phyloP scores from a whole-genome alignment of 2,797 vertebrate genomes.

The Remorina albescens region DNA sequence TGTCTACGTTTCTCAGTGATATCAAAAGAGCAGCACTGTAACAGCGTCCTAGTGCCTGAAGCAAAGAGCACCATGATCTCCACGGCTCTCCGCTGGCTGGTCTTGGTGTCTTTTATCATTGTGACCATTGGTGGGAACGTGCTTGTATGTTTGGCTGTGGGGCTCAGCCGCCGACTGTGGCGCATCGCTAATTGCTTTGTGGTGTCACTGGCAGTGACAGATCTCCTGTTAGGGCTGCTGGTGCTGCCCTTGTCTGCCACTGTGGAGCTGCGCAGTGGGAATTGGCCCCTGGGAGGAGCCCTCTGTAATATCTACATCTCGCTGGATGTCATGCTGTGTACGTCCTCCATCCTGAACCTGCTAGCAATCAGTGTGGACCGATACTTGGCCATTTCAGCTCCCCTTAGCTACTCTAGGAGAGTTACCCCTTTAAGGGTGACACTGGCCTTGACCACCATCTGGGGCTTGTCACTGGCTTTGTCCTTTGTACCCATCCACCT shows the following conservation, averaged over 20 bases:
- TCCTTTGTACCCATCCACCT: conserved; percentile 93
- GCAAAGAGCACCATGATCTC: conserved; percentile 66
- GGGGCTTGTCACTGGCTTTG: conserved; percentile 88
- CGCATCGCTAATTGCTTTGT: conserved; percentile 92
- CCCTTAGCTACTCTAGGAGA: conserved; percentile 87
- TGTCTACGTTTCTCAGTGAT: conserved; percentile 20
- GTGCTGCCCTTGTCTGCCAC: conserved; percentile 93
- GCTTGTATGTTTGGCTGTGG: conserved; percentile 92
- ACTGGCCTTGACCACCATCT: conserved; percentile 87
- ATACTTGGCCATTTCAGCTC: conserved; percentile 90
- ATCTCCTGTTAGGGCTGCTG: conserved; percentile 92
- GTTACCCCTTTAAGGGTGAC: conserved; percentile 87
- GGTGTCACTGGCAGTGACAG: conserved; percentile 92
- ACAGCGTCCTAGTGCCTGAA: conserved; percentile 8
- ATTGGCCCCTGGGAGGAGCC: conserved; percentile 87
- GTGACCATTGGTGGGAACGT: conserved; percentile 91
- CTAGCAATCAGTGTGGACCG: conserved; percentile 94
- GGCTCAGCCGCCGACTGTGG: conserved; percentile 88
- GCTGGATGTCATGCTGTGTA: conserved; percentile 92
- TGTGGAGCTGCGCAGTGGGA: conserved; percentile 83
- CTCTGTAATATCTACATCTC: conserved; percentile 94
- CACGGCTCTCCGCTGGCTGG: conserved; percentile 79
- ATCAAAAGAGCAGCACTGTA: conserved; percentile 1
- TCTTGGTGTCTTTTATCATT: conserved; percentile 85
- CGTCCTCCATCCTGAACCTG: conserved; percentile 94